phyloP scores from a whole-genome alignment of 1,140 invertebrate species.

The Cheumatopsyche charites region DNA sequence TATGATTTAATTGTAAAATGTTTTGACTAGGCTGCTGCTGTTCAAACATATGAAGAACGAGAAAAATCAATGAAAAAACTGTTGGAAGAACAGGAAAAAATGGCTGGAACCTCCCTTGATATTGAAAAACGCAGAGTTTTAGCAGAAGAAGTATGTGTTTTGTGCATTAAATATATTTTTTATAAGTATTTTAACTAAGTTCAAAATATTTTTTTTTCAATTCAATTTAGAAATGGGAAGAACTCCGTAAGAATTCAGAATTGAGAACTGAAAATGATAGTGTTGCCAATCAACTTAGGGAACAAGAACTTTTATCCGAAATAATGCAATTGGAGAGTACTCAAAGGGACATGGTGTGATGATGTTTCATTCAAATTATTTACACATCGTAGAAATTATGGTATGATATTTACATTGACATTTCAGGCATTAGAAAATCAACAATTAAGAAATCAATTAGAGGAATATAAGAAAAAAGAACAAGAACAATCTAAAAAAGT shows the following conservation, averaged over 20 bases:
- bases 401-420: too few relatives aligned
- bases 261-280: conserved; percentile 58
- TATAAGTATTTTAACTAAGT: too few relatives aligned
- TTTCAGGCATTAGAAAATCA: conserved; percentile 62
- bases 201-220: too few relatives aligned
- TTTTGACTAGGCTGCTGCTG: conserved; percentile 54
- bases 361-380: conserved; percentile 15
- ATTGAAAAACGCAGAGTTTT: conserved; percentile 62
- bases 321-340: conserved; percentile 66
- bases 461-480: conserved; percentile 58
- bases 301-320: conserved; percentile 63
- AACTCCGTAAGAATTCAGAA: conserved; percentile 53
- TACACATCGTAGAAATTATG: too few relatives aligned
- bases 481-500: not conserved
- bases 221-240: conserved; percentile 58
- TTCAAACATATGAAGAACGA: conserved; percentile 60
- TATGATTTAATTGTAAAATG: not conserved
- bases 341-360: conserved; percentile 64
- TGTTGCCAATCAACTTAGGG: conserved; percentile 56
- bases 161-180: not conserved
- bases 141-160: conserved; percentile 54
- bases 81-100: conserved; percentile 63
- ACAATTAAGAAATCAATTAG: conserved; percentile 61
- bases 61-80: conserved; percentile 58
- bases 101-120: conserved; percentile 63